Evolutionary conservation across 2,113 vertebrate genomes (phyloP), one percentile per base, ranked within the genome.

Genomic region (Myxocyprinus asiaticus): DNA sequence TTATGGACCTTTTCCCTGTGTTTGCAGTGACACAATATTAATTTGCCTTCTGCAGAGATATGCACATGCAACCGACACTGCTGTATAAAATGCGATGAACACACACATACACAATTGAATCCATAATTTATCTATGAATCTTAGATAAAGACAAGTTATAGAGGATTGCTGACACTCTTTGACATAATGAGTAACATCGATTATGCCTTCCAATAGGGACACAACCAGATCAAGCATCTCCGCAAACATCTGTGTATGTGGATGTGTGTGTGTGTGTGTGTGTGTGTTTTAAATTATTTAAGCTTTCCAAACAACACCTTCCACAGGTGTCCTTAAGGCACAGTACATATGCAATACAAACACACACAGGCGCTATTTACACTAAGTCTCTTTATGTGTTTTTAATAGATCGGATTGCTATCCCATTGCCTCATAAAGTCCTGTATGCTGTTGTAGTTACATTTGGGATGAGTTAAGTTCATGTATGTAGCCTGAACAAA

Each of bases 81-180:
- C 22, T 33, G 3, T 33, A 33, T 33, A 33, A 33, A 33, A 33
- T 33, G 22, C 3, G 22, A 33, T 33, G 22, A 15, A n/a, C 44
- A 51, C 11, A 17, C 22, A 42, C 11, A 33, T 68, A 12, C 48
- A 12, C 67, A 68, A 51, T 14, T 67, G 7, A 67, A 69, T 69
- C 67, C 15, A 69, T 33, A 33, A 33, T 14, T 69, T 22, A 64
- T 72, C 11, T 47, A 56, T 55, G 7, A 73, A 64, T 45, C 69
- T 73, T 17, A 56, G 55, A 51, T 72, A 55, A 71, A 69, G 47
- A 72, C 42, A 45, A 10, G n/a, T 72, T 71, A 47, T 65, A 53
- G 15, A 79, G 10, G 42, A 22, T 14, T 48, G 11, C 7, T 66
- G 69, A 80, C 68, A 66, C 12, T 72, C 12, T 1, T 5, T 4